Evolutionary conservation across 2,888 invertebrate genomes (phyloP).

Genomic region (Trisateles emortualis): DNA sequence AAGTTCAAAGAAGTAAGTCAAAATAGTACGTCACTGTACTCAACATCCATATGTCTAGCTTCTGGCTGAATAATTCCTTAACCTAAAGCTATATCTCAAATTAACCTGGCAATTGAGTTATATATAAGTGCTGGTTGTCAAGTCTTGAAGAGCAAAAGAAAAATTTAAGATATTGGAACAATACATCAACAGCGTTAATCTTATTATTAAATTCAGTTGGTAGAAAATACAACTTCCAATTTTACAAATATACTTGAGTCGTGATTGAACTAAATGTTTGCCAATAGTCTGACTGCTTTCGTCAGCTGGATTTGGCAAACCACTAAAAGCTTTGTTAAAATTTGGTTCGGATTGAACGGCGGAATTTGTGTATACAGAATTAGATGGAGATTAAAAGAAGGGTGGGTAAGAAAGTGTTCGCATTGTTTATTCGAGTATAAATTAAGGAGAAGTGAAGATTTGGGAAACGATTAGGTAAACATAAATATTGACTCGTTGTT

Average conservation of each 20-base stretch:
- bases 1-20: no score
- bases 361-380: constrained; percentile 21
- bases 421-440: neutral
- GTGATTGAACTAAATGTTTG: constrained; percentile 49
- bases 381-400: constrained; percentile 19
- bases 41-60: no score
- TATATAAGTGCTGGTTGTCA: no score
- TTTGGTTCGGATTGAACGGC: constrained; percentile 28
- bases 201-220: neutral
- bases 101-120: no score
- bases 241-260: constrained; percentile 26
- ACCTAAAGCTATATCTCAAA: no score
- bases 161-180: neutral
- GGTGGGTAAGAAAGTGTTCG: constrained; percentile 1
- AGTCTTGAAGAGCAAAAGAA: neutral
- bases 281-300: constrained; percentile 45
- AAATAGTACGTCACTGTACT: no score
- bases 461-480: neutral
- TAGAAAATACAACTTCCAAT: constrained; percentile 5
- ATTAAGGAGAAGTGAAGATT: neutral
- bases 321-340: constrained; percentile 45
- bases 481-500: no score
- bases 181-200: neutral
- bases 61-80: no score
- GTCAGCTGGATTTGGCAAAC: constrained; percentile 41